Evolutionary conservation across 2,888 invertebrate species (phyloP).

Genomic region (Arenicola marina): DNA sequence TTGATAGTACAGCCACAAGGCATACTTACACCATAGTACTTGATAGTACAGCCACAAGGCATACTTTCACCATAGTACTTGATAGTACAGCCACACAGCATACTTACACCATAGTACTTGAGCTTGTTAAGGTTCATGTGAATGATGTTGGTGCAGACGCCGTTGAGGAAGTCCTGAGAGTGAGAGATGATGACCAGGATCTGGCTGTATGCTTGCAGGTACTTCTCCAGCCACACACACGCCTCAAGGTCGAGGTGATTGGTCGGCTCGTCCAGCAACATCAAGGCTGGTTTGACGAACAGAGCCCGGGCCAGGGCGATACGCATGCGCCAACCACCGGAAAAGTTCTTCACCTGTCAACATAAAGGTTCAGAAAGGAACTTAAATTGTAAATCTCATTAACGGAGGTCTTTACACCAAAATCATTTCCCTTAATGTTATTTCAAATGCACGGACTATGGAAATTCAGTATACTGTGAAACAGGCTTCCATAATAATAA

Average conservation of each 20-base stretch:
- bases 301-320: slow-evolving; percentile 68
- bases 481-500: too few species aligned
- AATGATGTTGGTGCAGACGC: slow-evolving; percentile 88
- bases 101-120: slow-evolving; percentile 85
- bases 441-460: too few species aligned
- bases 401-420: too few species aligned
- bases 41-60: too few species aligned
- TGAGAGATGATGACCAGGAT: slow-evolving; percentile 98
- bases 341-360: slow-evolving; percentile 45
- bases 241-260: slow-evolving; percentile 80
- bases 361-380: too few species aligned
- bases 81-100: too few species aligned
- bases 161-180: slow-evolving; percentile 98
- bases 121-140: slow-evolving; percentile 92
- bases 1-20: too few species aligned
- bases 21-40: too few species aligned
- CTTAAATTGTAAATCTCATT: too few species aligned
- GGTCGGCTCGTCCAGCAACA: slow-evolving; percentile 69
- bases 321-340: slow-evolving; percentile 70
- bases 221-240: slow-evolving; percentile 99
- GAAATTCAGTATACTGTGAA: too few species aligned
- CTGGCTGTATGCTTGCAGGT: slow-evolving; percentile 93
- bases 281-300: slow-evolving; percentile 66
- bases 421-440: too few species aligned
- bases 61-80: too few species aligned